Conservation (phyloP, 2,888 invertebrate genomes). For the Suillia variegata region DNA sequence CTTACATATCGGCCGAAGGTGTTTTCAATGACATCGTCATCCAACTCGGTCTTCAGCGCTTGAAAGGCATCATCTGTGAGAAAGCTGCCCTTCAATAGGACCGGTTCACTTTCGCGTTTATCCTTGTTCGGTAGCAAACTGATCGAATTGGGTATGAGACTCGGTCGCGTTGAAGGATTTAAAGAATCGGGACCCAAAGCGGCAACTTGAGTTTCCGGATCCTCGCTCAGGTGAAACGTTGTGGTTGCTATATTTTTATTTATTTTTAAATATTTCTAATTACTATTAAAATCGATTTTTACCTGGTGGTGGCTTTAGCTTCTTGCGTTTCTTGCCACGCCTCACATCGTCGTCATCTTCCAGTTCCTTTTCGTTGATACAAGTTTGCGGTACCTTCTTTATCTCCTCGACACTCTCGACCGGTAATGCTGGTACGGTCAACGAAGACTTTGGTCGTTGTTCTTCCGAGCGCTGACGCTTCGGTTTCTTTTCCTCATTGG, state of each 20-base stretch:
- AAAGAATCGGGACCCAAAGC: constrained; percentile 70
- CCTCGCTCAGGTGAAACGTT: constrained; percentile 61
- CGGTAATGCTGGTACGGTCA: constrained; percentile 34
- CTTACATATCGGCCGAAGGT: constrained; percentile 59
- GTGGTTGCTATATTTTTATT: constrained; percentile 48
- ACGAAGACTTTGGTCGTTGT: constrained; percentile 48
- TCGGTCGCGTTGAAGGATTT: constrained; percentile 71
- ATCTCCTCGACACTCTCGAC: constrained; percentile 34
- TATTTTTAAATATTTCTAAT: too few relatives aligned
- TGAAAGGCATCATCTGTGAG: constrained; percentile 58
- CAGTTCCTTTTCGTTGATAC: constrained; percentile 57
- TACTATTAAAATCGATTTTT: constrained; percentile 5
- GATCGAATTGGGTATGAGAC: constrained; percentile 63
- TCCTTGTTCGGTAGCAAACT: constrained; percentile 46
- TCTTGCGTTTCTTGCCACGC: constrained; percentile 66
- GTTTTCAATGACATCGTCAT: constrained; percentile 57
- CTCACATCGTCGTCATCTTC: constrained; percentile 61
- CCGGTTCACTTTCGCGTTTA: constrained; percentile 51
- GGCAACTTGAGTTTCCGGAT: constrained; percentile 75
- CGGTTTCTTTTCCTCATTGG: constrained; percentile 47
- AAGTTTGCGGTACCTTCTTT: constrained; percentile 42
- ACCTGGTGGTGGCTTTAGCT: constrained; percentile 49
- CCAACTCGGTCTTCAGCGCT: constrained; percentile 54
- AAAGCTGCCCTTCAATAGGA: constrained; percentile 58
- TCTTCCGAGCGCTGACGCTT: constrained; percentile 43